These are phyloP conservation scores for Diceros bicornis DNA, from an alignment of 2,797 vertebrate genomes.

Conservation along the genomic window DNA sequence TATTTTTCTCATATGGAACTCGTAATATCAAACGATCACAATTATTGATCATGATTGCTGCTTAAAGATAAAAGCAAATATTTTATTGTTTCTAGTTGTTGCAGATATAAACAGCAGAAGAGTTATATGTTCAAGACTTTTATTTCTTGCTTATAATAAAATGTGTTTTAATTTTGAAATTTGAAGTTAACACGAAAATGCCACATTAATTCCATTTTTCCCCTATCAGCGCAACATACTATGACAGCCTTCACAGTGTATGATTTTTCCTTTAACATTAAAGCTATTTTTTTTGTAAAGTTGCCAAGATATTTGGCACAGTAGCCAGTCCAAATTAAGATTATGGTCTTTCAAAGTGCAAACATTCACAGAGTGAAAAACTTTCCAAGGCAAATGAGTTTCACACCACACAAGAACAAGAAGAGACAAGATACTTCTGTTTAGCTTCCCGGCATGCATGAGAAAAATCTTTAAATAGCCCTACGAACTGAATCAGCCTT, in stretches of 20 bases:
- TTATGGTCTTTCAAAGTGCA: constrained; percentile 72
- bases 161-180: constrained; percentile 64
- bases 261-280: constrained; percentile 71
- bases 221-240: constrained; percentile 2
- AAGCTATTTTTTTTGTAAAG: constrained; percentile 76
- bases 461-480: constrained; percentile 71
- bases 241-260: constrained; percentile 26
- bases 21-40: constrained; percentile 33
- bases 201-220: constrained; percentile 43
- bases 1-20: constrained; percentile 4
- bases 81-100: not conserved
- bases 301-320: constrained; percentile 82
- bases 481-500: not conserved
- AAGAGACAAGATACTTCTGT: constrained; percentile 42
- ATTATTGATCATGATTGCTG: not conserved
- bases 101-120: not conserved
- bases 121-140: not conserved
- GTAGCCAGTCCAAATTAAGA: constrained; percentile 85
- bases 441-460: constrained; percentile 44
- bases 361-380: constrained; percentile 73
- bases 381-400: constrained; percentile 58
- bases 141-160: constrained; percentile 43
- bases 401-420: constrained; percentile 31
- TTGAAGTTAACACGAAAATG: constrained; percentile 64
- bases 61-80: constrained; percentile 44